Percentiles rank a stretch among this genome's conserved stretches.
Conservation (phyloP, 2,888 invertebrate genomes). For the Argyresthia albistria region DNA sequence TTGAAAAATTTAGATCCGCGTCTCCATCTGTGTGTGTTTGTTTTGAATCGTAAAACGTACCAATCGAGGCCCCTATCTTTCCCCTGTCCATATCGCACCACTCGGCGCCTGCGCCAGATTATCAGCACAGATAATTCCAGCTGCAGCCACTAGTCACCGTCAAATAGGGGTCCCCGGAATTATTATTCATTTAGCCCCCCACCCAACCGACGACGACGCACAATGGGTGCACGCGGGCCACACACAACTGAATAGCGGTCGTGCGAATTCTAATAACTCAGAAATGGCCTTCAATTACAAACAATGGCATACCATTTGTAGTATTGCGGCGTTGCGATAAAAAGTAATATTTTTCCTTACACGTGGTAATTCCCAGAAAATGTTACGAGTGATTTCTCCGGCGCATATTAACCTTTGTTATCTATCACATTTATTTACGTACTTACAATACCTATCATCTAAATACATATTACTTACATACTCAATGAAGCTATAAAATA, state of each 20-base stretch:
- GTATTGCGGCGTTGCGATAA: too few relatives aligned
- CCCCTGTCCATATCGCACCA: constrained; percentile 25
- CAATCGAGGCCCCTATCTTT: background rate
- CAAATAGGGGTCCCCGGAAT: constrained; percentile 34
- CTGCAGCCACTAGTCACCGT: constrained; percentile 25
- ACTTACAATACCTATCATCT: too few relatives aligned
- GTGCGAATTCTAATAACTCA: background rate
- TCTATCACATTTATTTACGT: too few relatives aligned
- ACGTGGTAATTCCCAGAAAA: too few relatives aligned
- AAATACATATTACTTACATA: too few relatives aligned
- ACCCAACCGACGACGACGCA: constrained; percentile 23
- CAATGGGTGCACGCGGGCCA: constrained; percentile 5
- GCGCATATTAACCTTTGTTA: too few relatives aligned
- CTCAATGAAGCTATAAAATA: too few relatives aligned
- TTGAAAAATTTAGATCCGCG: too few relatives aligned
- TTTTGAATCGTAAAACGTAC: constrained; percentile 1
- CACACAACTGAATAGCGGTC: background rate
- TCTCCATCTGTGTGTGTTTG: background rate
- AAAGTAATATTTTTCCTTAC: too few relatives aligned
- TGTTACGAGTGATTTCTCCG: too few relatives aligned
- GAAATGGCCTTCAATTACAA: background rate
- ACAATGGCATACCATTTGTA: too few relatives aligned
- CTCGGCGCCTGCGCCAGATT: constrained; percentile 28
- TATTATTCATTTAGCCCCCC: constrained; percentile 43
- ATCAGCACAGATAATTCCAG: constrained; percentile 45